Conservation (phyloP, 2,113 vertebrate genomes). For the Nestor notabilis region DNA sequence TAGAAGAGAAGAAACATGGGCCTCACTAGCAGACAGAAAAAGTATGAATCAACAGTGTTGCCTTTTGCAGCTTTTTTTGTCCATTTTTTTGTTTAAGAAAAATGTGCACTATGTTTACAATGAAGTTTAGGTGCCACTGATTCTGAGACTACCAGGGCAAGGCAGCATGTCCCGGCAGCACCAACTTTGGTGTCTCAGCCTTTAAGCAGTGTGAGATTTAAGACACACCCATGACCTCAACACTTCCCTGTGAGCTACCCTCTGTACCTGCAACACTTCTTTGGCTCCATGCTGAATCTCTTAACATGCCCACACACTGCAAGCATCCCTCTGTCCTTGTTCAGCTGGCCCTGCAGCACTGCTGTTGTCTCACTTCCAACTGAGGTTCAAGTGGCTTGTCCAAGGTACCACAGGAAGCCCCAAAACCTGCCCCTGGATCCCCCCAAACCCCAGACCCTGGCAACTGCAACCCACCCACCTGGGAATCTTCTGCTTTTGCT, state of each 20-base stretch:
- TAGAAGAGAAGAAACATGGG: background rate
- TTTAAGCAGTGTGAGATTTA: background rate
- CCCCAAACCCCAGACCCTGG: background rate
- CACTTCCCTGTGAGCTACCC: background rate
- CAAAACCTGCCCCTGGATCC: background rate
- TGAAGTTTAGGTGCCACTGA: background rate
- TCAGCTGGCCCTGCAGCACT: background rate
- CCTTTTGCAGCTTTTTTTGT: background rate
- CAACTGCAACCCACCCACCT: background rate
- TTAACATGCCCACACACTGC: fast-evolving
- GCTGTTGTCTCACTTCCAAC: fast-evolving
- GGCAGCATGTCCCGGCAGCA: background rate
- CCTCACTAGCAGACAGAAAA: background rate
- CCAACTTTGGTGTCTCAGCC: background rate
- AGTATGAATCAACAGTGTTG: background rate
- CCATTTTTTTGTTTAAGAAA: background rate
- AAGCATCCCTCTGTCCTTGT: fast-evolving
- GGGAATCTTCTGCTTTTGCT: background rate
- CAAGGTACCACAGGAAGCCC: fast-evolving
- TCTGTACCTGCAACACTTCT: fast-evolving
- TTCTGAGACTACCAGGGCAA: background rate
- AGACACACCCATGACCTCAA: background rate
- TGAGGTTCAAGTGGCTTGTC: fast-evolving
- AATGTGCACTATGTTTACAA: background rate
- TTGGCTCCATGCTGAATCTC: fast-evolving